Base-by-base conservation (phyloP, 1,140 invertebrate species). In the Gryllus bimaculatus region DNA sequence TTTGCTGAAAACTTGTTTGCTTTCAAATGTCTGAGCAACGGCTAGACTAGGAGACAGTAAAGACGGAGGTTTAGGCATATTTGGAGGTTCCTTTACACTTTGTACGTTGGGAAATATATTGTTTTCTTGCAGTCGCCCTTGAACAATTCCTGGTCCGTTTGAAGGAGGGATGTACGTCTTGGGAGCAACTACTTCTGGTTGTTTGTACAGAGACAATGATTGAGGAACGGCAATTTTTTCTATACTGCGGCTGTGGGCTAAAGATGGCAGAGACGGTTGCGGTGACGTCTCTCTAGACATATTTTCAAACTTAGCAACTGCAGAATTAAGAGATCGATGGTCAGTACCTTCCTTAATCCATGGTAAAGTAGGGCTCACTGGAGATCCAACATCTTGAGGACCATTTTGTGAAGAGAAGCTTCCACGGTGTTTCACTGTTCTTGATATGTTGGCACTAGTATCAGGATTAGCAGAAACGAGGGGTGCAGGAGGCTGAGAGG, bases 231-330 rank as follows among this genome's bases (percentile, higher is more conserved):
- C 74, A 13, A 78, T 73, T 20, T 66, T 77, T 26, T 78, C 79
- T 74, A 73, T 49, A 47, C 79, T 80, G 39, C 54, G 75, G 66
- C 75, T 48, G 8, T 54, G 79, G 20, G 47, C 49, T 39, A 47
- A 47, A 15, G 78, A 47, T 21, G 49, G 12, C 77, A 77, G 75
- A 77, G 47, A 49, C 48, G 77, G 77, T 39, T 78, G 81, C 0
- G 80, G 81, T 13, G 78, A 75, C 74, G 74, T n/a, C 48, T 81
- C 78, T 48, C 79, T 49, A 48, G 81, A 78, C 20, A 78, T 15
- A 20, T 48, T 78, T 76, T 82, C 81, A 66, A 82, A 82, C 20
- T 79, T 81, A 12, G 78, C 80, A 15, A 80, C 75, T 7, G 81
- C 48, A 5, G 80, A 78, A n/a, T 77, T 78, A 13, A 82, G 73